Percentiles rank a stretch among this genome's conserved stretches.
Conservation (phyloP, 2,888 invertebrate species). For the Netelia virgata region DNA sequence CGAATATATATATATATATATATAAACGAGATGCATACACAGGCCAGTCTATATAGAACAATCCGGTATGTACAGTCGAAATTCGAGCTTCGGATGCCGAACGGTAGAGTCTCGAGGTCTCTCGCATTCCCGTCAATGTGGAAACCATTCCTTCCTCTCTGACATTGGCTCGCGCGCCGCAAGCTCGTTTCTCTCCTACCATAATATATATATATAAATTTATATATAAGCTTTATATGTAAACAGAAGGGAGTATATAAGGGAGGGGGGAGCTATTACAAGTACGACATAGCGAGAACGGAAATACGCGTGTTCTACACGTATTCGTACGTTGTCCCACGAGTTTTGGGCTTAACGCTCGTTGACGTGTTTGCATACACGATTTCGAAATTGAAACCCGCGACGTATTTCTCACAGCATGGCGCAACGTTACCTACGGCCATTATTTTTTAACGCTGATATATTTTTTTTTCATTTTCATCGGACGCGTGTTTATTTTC, state of each 20-base stretch:
- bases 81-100: slow-evolving; percentile 48
- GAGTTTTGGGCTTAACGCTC: slow-evolving; percentile 33
- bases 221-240: slow-evolving; percentile 1
- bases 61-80: slow-evolving; percentile 23
- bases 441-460: too few species aligned
- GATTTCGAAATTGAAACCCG: too few species aligned
- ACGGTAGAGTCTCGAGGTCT: slow-evolving; percentile 31
- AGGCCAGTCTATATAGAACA: neutral
- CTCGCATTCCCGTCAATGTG: slow-evolving; percentile 45
- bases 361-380: neutral
- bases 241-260: neutral
- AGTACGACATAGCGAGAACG: slow-evolving; percentile 6
- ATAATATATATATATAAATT: neutral
- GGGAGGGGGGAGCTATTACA: slow-evolving; percentile 31
- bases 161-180: slow-evolving; percentile 2
- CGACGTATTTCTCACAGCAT: too few species aligned
- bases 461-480: too few species aligned
- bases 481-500: too few species aligned
- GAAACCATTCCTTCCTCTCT: slow-evolving; percentile 34
- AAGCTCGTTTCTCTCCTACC: slow-evolving; percentile 13
- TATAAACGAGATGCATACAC: neutral
- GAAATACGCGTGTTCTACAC: slow-evolving; percentile 39
- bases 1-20: slow-evolving; percentile 5
- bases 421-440: too few species aligned
- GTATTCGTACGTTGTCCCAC: slow-evolving; percentile 37